phyloP scores from a whole-genome alignment of 2,797 vertebrate species.

The Neopelma chrysocephalum region DNA sequence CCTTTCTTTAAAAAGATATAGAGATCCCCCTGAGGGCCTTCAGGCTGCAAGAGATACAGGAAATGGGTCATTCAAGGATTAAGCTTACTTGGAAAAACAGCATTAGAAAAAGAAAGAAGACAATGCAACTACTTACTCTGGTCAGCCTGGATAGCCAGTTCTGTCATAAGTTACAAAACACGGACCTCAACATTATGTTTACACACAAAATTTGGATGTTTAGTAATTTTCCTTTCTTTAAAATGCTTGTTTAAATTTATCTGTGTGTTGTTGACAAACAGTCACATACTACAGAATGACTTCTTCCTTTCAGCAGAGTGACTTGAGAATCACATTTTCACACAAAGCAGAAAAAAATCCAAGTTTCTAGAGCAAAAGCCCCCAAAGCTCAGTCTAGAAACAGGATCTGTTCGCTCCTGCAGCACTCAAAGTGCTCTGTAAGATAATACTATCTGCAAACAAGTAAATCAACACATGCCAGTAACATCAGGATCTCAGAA shows the following conservation, averaged over 20 bases:
- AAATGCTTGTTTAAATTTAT: background rate
- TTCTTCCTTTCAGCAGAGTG: background rate
- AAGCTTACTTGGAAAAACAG: conserved; percentile 43
- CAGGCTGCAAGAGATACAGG: conserved; percentile 48
- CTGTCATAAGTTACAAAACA: background rate
- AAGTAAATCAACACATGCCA: background rate
- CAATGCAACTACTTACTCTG: conserved; percentile 47
- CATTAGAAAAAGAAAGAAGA: background rate
- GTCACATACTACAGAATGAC: background rate
- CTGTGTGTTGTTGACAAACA: background rate
- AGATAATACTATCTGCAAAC: background rate
- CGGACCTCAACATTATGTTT: background rate
- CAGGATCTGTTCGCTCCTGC: background rate
- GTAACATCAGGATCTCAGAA: background rate
- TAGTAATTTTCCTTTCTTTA: background rate
- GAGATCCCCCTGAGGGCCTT: conserved; percentile 35
- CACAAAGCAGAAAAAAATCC: background rate
- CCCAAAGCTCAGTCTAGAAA: background rate
- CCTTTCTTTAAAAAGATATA: conserved; percentile 52
- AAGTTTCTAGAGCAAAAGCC: background rate
- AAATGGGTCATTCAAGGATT: conserved; percentile 46
- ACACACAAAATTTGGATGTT: background rate
- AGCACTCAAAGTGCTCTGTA: background rate
- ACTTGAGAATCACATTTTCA: background rate
- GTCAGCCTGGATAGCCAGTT: background rate